Percentiles rank a stretch among this genome's conserved stretches.
Evolutionary conservation across 2,888 invertebrate genomes (phyloP).

Genomic region (Nasonovia ribisnigri): DNA sequence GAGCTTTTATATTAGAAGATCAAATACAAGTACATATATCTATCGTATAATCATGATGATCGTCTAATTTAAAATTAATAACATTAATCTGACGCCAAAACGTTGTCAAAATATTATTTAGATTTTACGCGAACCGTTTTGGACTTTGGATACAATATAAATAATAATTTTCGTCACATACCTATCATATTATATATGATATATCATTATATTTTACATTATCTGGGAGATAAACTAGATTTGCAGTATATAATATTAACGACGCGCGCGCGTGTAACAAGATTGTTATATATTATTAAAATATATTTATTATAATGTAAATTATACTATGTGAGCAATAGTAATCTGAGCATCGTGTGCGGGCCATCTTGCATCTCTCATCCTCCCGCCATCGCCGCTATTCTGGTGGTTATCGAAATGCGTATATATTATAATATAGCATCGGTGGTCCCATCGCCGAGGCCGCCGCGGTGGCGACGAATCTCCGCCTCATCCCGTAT

Average conservation of each 20-base stretch:
- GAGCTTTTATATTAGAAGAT: not conserved
- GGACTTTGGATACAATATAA: not conserved
- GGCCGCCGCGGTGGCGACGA: not conserved
- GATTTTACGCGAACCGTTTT: not conserved
- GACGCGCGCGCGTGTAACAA: not conserved
- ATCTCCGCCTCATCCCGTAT: not conserved
- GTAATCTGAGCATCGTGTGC: constrained; percentile 54
- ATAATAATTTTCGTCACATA: too few relatives aligned
- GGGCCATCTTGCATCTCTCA: constrained; percentile 18
- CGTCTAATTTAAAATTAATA: not conserved
- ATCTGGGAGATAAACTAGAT: constrained; percentile 30
- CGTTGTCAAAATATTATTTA: not conserved
- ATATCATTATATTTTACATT: too few relatives aligned
- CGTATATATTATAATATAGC: too few relatives aligned
- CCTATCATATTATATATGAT: too few relatives aligned
- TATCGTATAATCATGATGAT: not conserved
- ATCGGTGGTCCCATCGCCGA: not conserved
- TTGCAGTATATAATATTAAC: not conserved
- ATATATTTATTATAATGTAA: not conserved
- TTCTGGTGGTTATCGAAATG: not conserved
- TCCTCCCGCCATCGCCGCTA: not conserved
- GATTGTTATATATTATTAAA: too few relatives aligned
- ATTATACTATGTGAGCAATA: not conserved
- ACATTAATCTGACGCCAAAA: not conserved
- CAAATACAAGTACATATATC: not conserved